phyloP scores from a whole-genome alignment of 2,113 vertebrate genomes.

The Antechinus stuartii region DNA sequence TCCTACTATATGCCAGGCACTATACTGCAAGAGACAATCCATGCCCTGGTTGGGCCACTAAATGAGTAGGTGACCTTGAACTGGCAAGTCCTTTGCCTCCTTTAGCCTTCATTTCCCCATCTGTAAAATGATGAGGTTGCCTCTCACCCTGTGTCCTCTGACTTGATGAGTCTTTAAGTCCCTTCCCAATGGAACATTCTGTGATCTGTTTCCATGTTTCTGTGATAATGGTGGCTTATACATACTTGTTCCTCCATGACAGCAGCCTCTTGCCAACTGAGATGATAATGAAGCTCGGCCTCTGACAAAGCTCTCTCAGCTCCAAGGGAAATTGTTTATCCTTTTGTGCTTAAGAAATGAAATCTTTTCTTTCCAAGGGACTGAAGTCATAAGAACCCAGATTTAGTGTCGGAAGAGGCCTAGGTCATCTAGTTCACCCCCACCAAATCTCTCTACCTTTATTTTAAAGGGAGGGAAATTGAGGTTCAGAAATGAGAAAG shows the following conservation, averaged over 20 bases:
- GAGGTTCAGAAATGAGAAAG: not conserved
- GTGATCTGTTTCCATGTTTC: slow-evolving; percentile 48
- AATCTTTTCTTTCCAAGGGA: slow-evolving; percentile 49
- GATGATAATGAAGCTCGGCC: slow-evolving; percentile 65
- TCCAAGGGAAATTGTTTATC: slow-evolving; percentile 62
- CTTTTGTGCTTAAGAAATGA: slow-evolving; percentile 61
- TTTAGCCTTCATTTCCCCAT: not conserved
- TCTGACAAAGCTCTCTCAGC: slow-evolving; percentile 66
- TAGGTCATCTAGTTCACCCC: not conserved
- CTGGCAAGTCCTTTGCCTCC: not conserved
- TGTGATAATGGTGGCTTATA: slow-evolving; percentile 51
- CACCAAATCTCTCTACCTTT: not conserved
- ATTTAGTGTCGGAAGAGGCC: not conserved
- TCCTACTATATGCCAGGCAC: not conserved
- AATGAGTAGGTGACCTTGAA: not conserved
- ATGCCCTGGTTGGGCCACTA: not conserved
- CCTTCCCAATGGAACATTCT: not conserved
- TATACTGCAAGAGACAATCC: not conserved
- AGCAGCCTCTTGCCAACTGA: slow-evolving; percentile 36
- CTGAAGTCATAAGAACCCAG: slow-evolving; percentile 50
- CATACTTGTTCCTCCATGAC: slow-evolving; percentile 64
- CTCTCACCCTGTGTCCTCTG: slow-evolving; percentile 16
- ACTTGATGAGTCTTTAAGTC: not conserved
- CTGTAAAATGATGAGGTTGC: not conserved
- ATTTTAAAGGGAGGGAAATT: not conserved